phyloP scores from a whole-genome alignment of 2,113 vertebrate species.

The Rhinolophus sinicus region DNA sequence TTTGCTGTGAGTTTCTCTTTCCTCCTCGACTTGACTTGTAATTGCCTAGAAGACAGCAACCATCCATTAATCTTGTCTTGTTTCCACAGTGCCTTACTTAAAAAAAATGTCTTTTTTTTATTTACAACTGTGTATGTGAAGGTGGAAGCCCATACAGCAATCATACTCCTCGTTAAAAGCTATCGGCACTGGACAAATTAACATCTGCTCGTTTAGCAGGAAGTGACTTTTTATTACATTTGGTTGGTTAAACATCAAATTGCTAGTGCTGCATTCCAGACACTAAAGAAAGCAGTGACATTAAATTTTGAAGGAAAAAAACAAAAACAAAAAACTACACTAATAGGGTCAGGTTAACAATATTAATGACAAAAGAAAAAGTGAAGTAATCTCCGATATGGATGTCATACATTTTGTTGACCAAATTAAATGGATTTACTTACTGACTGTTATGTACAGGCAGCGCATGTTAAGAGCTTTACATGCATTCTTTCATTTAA shows the following conservation, averaged over 20 bases:
- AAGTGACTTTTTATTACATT: slow-evolving; percentile 25
- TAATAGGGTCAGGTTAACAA: background rate
- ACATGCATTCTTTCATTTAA: background rate
- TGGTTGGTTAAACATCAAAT: slow-evolving; percentile 16
- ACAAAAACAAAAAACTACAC: background rate
- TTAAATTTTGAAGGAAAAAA: background rate
- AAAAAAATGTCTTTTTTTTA: background rate
- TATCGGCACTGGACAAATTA: background rate
- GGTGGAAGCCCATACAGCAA: background rate
- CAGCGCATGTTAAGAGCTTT: background rate
- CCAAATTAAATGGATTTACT: background rate
- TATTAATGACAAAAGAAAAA: background rate
- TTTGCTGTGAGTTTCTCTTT: background rate
- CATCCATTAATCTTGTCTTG: background rate
- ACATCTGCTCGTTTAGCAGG: background rate
- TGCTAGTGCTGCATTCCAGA: background rate
- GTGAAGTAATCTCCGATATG: background rate
- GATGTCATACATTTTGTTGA: background rate
- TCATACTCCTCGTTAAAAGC: background rate
- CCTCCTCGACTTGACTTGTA: background rate
- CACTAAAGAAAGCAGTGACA: background rate
- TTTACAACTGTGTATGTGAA: background rate
- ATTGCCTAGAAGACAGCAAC: background rate
- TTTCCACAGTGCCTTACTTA: background rate
- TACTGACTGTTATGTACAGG: background rate